Evolutionary conservation across 1,140 invertebrate species (phyloP), one percentile per base, ranked within the genome.

Genomic region (Mizuhopecten yessoensis): DNA sequence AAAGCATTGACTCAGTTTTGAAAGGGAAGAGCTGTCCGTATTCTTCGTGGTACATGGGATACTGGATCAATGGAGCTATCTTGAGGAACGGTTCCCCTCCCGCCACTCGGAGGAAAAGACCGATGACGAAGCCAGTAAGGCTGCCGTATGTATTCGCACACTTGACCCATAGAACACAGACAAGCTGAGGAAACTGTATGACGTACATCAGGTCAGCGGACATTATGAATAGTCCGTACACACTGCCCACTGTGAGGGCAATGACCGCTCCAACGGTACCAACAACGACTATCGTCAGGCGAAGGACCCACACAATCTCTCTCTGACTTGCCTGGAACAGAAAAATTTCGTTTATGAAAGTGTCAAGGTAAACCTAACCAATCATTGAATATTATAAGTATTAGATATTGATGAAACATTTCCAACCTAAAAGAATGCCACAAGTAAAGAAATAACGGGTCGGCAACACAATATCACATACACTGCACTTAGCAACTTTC

Each of bases 121-220:
- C 99, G 93, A 99, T 97, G 90, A 99, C 97, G 95, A 99, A 99
- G 33, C 96, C 97, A 87, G 93, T 90, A 34, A 99, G 96, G 36
- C 98, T 99, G 33, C 99, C 99, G 96, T 99, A 99, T 0, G 99
- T 99, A 97, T 99, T 99, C 97, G 92, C 90, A 10, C 90, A 87
- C 17, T 86, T n/a, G 20, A 92, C 87, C 97, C 99, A 99, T 9
- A 99, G 98, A 93, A 99, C 92, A 36, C 93, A 91, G n/a, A 92
- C 93, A 15, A 95, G 89, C 88, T 95, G 94, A 11, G 94, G 94
- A 88, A 95, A 94, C 17, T 93, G 90, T n/a, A 94, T 90, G 42
- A 95, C 94, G 89, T 94, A 95, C 89, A 94, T 92, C 33, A 94
- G 88, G 89, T 95, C 94, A 13, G 91, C 89, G 57, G 94, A 95